Conservation (phyloP, 1,140 invertebrate species). For the Macrobrachium nipponense region DNA sequence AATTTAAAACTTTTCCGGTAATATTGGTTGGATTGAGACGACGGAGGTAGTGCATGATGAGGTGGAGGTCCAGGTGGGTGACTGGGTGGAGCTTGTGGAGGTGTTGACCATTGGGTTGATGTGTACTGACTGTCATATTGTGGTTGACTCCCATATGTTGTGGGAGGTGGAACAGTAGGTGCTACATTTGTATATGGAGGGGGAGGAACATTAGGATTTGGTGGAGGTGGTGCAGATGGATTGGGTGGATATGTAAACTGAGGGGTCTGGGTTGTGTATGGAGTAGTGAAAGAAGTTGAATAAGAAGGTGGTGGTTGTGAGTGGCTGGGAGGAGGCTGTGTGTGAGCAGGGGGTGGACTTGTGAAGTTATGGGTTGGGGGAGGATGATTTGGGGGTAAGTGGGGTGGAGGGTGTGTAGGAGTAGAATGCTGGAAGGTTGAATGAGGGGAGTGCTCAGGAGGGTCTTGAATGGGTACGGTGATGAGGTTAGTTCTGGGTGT, state of each 20-base stretch:
- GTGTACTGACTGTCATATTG: constrained; percentile 52
- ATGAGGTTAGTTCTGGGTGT: constrained; percentile 76
- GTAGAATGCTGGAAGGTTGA: constrained; percentile 57
- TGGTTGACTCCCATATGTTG: constrained; percentile 30
- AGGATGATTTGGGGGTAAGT: constrained; percentile 39
- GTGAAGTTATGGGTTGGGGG: constrained; percentile 44
- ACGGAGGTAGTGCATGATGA: constrained; percentile 64
- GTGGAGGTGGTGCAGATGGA: constrained; percentile 62
- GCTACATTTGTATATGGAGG: constrained; percentile 45
- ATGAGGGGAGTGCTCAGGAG: constrained; percentile 63
- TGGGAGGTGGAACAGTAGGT: constrained; percentile 40
- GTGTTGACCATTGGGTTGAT: constrained; percentile 44
- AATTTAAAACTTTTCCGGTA: constrained; percentile 64
- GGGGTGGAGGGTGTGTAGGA: constrained; percentile 33
- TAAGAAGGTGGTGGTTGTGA: constrained; percentile 30
- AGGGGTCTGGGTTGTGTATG: constrained; percentile 23
- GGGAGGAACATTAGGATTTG: constrained; percentile 61
- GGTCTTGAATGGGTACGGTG: constrained; percentile 82
- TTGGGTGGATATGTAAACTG: constrained; percentile 63
- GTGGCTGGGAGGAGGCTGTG: constrained; percentile 28
- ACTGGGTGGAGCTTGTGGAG: constrained; percentile 29
- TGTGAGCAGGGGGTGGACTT: constrained; percentile 42
- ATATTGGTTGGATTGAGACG: constrained; percentile 60
- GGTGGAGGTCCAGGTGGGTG: constrained; percentile 42
- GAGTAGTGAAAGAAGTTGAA: constrained; percentile 27